Base-by-base conservation (phyloP, 2,113 vertebrate genomes). In the Grammomys dolichurus region DNA sequence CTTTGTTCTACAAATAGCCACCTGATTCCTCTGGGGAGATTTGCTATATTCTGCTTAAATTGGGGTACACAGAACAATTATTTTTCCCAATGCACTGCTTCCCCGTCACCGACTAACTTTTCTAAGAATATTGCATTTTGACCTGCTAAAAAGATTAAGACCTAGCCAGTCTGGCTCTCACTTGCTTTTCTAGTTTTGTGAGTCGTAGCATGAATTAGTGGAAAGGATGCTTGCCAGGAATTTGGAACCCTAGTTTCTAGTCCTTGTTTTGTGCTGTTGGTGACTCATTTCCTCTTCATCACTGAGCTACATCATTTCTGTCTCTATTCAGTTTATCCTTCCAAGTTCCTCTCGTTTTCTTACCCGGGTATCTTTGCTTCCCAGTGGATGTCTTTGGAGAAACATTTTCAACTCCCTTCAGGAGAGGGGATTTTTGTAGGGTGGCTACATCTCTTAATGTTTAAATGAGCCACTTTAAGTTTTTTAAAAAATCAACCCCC, bases 21-120 rank as follows among this genome's bases (percentile, higher is more conserved):
- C 82, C 69, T 84, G 36, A 85, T 96, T 90, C 65, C 82, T 95
- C 80, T 63, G 88, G 85, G 90, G 85, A 96, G 93, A 92, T 96
- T 95, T 54, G 40, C 65, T 76, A 81, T n/a, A 72, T 92, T 97
- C 92, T 90, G 22, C 54, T 95, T 90, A 80, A 92, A 92, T 78
- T 88, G 70, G 80, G 85, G 80, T 90, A 12, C 60, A 86, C 13
- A 73, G 76, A 89, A 88, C 75, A 96, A 67, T 88, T 96, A 86
- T 58, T 92, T 89, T 87, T 46, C 60, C 90, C 31, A 13, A 94
- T 76, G 48, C 40, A 36, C 20, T 82, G 22, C 31, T 93, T 95
- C 54, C 20, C 72, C 90, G 67, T 31, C 94, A 31, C 48, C 89
- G 95, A 31, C 51, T 95, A 48, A 40, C 24, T 76, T 76, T 97